Evolutionary conservation across 2,113 vertebrate species (phyloP).

Genomic region (Leucoraja erinaceus): DNA sequence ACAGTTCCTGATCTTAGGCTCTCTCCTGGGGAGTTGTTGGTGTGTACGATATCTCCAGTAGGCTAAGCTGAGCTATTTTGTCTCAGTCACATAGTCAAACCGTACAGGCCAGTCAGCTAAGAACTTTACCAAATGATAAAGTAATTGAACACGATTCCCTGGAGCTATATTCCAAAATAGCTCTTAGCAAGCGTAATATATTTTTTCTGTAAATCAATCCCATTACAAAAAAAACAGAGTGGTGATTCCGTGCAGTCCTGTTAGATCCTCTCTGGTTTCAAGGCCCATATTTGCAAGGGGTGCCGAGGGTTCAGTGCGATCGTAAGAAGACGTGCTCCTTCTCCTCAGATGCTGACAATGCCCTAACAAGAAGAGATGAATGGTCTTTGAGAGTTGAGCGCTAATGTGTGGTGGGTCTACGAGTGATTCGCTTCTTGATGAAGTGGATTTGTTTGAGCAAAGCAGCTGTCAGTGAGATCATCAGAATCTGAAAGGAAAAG

Average conservation of each 20-base stretch:
- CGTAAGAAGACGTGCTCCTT: not conserved
- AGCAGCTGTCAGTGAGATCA: slow-evolving; percentile 47
- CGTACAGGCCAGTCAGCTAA: not conserved
- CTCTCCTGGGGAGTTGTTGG: not conserved
- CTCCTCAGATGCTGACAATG: no score
- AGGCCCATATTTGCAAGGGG: not conserved
- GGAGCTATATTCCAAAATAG: not conserved
- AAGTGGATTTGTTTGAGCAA: slow-evolving; percentile 48
- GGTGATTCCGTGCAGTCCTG: not conserved
- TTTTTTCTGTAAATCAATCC: not conserved
- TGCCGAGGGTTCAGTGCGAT: not conserved
- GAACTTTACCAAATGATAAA: not conserved
- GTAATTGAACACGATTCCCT: not conserved
- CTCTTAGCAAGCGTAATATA: not conserved
- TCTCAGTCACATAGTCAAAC: not conserved
- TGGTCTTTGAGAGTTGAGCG: no score
- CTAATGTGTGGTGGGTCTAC: not conserved
- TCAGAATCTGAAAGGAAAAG: slow-evolving; percentile 46
- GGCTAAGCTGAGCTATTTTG: not conserved
- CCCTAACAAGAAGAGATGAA: not conserved
- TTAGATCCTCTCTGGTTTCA: not conserved
- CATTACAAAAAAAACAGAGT: not conserved
- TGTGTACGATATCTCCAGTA: not conserved
- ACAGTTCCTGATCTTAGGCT: not conserved
- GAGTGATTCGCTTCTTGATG: slow-evolving; percentile 38